Evolutionary conservation across 2,797 vertebrate genomes (phyloP).

Genomic region (Orestias chungarensis): DNA sequence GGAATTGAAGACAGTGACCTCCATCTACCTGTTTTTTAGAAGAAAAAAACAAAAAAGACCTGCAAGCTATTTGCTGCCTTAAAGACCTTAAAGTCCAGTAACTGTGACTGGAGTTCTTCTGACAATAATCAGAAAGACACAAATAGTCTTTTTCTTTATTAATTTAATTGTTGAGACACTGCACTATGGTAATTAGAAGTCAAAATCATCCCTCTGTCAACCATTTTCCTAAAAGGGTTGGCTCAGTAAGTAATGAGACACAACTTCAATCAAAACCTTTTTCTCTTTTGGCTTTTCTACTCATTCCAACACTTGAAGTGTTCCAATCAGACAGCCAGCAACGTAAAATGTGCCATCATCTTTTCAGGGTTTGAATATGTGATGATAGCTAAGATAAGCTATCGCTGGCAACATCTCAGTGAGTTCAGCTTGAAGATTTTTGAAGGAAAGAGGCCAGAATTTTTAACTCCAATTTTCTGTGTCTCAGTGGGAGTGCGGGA

Average conservation of each 20-base stretch:
- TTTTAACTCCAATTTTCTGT: constrained; percentile 26
- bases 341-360: constrained; percentile 37
- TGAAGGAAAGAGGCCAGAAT: constrained; percentile 23
- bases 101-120: constrained; percentile 26
- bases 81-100: constrained; percentile 29
- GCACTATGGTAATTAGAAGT: constrained; percentile 9
- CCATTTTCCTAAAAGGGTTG: constrained; percentile 7
- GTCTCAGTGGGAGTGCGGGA: constrained; percentile 22
- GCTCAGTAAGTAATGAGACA: constrained; percentile 20
- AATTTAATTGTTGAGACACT: constrained; percentile 6
- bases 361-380: constrained; percentile 39
- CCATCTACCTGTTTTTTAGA: constrained; percentile 40
- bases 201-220: constrained; percentile 12
- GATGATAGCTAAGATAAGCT: constrained; percentile 39
- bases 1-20: constrained; percentile 58
- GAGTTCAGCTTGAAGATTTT: constrained; percentile 35
- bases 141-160: constrained; percentile 19
- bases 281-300: constrained; percentile 35
- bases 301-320: constrained; percentile 36
- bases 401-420: constrained; percentile 29
- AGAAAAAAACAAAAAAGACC: constrained; percentile 15
- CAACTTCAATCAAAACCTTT: constrained; percentile 48
- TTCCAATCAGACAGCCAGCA: constrained; percentile 43
- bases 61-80: constrained; percentile 20
- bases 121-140: constrained; percentile 19